Percentiles rank a stretch among this genome's conserved stretches.
Evolutionary conservation across 2,888 invertebrate species (phyloP).

Genomic region (Galerucella nymphaeae): DNA sequence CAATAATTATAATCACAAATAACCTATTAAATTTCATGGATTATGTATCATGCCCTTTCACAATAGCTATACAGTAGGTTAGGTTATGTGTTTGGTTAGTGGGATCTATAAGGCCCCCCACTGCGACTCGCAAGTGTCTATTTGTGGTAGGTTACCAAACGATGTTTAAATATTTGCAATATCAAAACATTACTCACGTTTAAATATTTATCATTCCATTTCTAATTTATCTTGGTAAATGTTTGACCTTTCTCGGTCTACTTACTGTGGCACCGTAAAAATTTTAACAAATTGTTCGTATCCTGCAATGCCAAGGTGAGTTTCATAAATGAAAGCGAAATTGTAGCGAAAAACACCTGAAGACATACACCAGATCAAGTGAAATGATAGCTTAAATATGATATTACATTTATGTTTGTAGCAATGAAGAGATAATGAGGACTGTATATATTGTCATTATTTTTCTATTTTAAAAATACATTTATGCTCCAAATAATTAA

Average conservation of each 20-base stretch:
- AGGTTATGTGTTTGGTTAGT: no score
- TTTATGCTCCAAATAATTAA: no score
- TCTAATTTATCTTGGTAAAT: constrained; percentile 10
- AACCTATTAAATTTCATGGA: no score
- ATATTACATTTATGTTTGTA: not conserved
- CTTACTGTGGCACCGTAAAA: not conserved
- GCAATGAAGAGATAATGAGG: no score
- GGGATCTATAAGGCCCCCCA: no score
- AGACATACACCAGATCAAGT: constrained; percentile 6
- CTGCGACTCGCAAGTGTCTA: no score
- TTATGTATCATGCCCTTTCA: no score
- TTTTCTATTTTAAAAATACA: no score
- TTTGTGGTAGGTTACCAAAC: not conserved
- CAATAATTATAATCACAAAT: no score
- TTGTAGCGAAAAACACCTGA: not conserved
- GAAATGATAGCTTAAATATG: not conserved
- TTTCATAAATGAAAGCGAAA: constrained; percentile 8
- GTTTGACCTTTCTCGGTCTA: constrained; percentile 10
- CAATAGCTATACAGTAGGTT: no score
- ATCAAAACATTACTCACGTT: not conserved
- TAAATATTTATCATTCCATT: not conserved
- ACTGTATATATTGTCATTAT: not conserved
- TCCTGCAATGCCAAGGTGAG: constrained; percentile 25
- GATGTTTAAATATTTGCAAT: not conserved
- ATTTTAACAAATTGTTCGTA: constrained; percentile 9